A percentile compares a stretch with the other conserved stretches of the same genome.
Evolutionary conservation across 2,113 vertebrate genomes (phyloP).

Genomic region (Trogon surrucura): DNA sequence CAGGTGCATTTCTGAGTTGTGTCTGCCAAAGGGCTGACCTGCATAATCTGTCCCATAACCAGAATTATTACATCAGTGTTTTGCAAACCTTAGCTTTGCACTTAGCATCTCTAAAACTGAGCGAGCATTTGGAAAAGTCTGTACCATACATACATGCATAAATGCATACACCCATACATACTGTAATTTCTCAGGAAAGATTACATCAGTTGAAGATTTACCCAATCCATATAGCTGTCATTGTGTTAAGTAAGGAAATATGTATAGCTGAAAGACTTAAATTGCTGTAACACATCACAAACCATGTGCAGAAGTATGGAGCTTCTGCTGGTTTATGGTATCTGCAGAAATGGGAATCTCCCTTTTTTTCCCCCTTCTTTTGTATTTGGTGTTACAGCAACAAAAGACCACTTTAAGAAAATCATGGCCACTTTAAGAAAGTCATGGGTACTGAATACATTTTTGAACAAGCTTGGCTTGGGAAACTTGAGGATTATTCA

Average conservation of each 20-base stretch:
- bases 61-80: background rate
- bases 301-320: background rate
- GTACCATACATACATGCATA: background rate
- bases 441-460: background rate
- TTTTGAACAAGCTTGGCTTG: background rate
- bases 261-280: background rate
- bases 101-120: background rate
- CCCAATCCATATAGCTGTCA: background rate
- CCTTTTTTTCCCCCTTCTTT: background rate
- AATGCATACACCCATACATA: background rate
- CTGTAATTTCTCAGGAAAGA: background rate
- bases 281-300: background rate
- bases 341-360: background rate
- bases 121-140: background rate
- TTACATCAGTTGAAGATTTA: background rate
- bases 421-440: background rate
- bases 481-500: background rate
- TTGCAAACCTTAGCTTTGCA: background rate
- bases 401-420: background rate
- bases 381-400: background rate
- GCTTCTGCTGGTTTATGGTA: background rate
- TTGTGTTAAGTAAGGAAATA: background rate
- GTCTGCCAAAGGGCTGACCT: slow-evolving; percentile 11
- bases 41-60: background rate
- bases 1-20: background rate